Percentiles rank a stretch among this genome's conserved stretches.
Conservation (phyloP, 2,797 vertebrate genomes). For the Odontamblyopus lacepedii region DNA sequence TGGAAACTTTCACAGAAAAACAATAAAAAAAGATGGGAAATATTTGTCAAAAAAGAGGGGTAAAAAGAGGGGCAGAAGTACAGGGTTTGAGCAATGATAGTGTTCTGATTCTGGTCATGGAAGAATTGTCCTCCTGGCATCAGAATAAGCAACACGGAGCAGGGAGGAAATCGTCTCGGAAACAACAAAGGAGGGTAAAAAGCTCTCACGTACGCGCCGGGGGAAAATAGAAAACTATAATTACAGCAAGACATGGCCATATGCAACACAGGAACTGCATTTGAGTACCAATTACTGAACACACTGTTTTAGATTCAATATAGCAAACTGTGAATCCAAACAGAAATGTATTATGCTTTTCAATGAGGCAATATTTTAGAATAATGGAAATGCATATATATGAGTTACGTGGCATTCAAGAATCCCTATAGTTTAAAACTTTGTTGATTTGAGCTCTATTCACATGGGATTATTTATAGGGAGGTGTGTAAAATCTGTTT, state of each 20-base stretch:
- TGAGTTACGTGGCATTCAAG: too few species aligned
- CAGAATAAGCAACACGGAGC: slow-evolving; percentile 39
- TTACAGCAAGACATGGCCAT: slow-evolving; percentile 39
- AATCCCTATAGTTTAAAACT: too few species aligned
- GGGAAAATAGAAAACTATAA: slow-evolving; percentile 61
- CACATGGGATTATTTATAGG: too few species aligned
- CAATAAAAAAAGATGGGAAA: slow-evolving; percentile 22
- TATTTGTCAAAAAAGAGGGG: slow-evolving; percentile 22
- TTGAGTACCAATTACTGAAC: slow-evolving; percentile 20
- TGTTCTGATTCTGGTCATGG: slow-evolving; percentile 49
- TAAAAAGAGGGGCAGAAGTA: slow-evolving; percentile 30
- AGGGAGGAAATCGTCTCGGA: slow-evolving; percentile 46
- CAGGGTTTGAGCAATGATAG: slow-evolving; percentile 30
- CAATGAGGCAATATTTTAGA: too few species aligned
- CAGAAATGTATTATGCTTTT: not conserved
- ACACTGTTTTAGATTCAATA: slow-evolving; percentile 33
- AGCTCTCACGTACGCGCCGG: slow-evolving; percentile 39
- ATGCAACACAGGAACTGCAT: slow-evolving; percentile 25
- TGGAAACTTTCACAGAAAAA: slow-evolving; percentile 41
- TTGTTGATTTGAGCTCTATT: too few species aligned
- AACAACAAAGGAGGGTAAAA: slow-evolving; percentile 51
- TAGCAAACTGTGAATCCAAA: slow-evolving; percentile 14
- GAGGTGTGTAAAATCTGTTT: too few species aligned
- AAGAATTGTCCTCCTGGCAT: slow-evolving; percentile 51
- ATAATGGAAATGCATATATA: too few species aligned